Conservation (phyloP, 1,140 invertebrate genomes). For the Zophobas morio region DNA sequence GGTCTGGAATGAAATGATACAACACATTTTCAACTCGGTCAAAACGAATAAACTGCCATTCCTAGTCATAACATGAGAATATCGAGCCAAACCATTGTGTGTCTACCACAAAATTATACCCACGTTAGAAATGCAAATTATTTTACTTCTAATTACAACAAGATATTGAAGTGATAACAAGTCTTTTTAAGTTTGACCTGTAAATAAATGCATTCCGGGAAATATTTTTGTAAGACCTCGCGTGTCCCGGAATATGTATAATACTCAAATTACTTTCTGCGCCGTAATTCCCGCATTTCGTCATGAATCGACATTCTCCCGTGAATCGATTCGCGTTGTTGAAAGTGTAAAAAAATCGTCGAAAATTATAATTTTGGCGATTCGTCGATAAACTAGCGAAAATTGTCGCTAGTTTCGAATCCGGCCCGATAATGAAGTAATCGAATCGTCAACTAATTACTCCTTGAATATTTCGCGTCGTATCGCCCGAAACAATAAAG, state of each 20-base stretch:
- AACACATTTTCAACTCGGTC: too few relatives aligned
- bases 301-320: constrained; percentile 1
- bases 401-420: too few relatives aligned
- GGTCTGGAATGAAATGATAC: too few relatives aligned
- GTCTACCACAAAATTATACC: too few relatives aligned
- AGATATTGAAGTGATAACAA: neutral
- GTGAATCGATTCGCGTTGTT: neutral
- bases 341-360: neutral
- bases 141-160: constrained; percentile 6
- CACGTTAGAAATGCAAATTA: constrained; percentile 7
- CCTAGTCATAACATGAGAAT: too few relatives aligned
- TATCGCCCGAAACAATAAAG: constrained; percentile 28
- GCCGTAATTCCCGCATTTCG: constrained; percentile 1
- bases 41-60: too few relatives aligned
- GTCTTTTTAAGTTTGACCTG: constrained; percentile 18
- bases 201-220: constrained; percentile 14
- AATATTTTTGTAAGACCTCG: constrained; percentile 3
- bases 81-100: too few relatives aligned
- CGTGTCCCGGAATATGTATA: neutral
- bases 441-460: constrained; percentile 25
- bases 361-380: too few relatives aligned
- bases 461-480: constrained; percentile 27
- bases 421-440: neutral
- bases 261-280: constrained; percentile 6
- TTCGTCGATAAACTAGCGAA: too few relatives aligned